Evolutionary conservation across 2,113 vertebrate genomes (phyloP), one percentile per base, ranked within the genome.

Genomic region (Limnothrissa miodon): DNA sequence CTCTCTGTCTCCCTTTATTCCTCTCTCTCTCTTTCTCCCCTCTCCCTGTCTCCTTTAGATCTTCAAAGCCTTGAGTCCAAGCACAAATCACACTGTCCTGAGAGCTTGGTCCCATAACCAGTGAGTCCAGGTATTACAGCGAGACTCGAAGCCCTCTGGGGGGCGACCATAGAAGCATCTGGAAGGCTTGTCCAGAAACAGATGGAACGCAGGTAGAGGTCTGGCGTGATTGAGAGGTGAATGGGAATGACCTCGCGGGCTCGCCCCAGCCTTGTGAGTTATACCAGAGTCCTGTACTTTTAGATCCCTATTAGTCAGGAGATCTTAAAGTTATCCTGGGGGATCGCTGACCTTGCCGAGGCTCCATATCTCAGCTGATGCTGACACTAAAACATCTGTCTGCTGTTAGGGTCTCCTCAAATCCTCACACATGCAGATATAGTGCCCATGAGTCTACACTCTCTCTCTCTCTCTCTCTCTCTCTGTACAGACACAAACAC

Each of bases 21-120:
- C 89, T 88, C 87, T 83, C 87, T 83, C 70, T 7, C 42, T 88
- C 88, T 56, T 39, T 84, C n/a, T 83, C 45, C 39, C 45, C 86
- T 83, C 82, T 88, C 42, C 87, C 87, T 87, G n/a, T 51, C 89
- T 87, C 82, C 48, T 83, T 88, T 85, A 89, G 86, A 88, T 89
- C 89, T 88, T 88, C 84, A 90, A 88, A 89, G 84, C 59, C 45
- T 21, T 70, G 46, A 21, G 81, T 66, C 33, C 25, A 45, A 66
- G 84, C 51, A 90, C 87, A 89, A 89, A 90, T 88, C 86, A 89
- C 39, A 21, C 39, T 15, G 84, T 81, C 81, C 82, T 82, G 83
- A 81, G 85, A 85, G 85, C 81, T 78, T 70, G 74, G 82, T 78
- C 44, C 87, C 56, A 78, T 88, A 88, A 89, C 83, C 86, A 85